phyloP scores from a whole-genome alignment of 2,888 invertebrate genomes.

The Melanostoma mellinum region DNA sequence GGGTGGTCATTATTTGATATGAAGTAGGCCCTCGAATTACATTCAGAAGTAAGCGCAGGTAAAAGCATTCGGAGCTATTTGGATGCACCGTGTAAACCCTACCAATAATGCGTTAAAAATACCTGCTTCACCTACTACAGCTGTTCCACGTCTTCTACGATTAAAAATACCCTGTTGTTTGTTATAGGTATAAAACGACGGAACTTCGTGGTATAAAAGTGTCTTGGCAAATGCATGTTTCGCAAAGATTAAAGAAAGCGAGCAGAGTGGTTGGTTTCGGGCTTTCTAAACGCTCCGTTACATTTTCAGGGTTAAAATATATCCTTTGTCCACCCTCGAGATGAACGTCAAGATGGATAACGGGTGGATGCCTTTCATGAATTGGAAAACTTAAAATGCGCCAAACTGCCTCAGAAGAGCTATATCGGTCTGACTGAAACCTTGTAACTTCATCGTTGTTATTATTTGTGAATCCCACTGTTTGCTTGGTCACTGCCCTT shows the following conservation, averaged over 20 bases:
- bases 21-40: background rate
- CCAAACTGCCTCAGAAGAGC: constrained; percentile 28
- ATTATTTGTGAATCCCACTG: constrained; percentile 34
- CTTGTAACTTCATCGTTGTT: constrained; percentile 31
- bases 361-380: background rate
- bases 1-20: background rate
- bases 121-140: background rate
- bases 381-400: too few relatives aligned
- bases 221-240: too few relatives aligned
- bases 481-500: constrained; percentile 79
- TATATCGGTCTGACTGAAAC: constrained; percentile 32
- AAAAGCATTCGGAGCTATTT: background rate
- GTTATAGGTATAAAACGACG: too few relatives aligned
- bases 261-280: background rate
- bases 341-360: constrained; percentile 27
- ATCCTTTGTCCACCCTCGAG: constrained; percentile 36
- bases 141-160: background rate
- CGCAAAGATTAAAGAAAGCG: too few relatives aligned
- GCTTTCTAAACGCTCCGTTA: background rate
- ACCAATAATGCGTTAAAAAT: too few relatives aligned
- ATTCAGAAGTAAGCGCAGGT: background rate
- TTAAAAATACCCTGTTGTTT: too few relatives aligned
- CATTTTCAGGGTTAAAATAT: constrained; percentile 26
- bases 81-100: background rate
- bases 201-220: too few relatives aligned